phyloP scores from a whole-genome alignment of 2,888 invertebrate species.

The Drosophila histrio region DNA sequence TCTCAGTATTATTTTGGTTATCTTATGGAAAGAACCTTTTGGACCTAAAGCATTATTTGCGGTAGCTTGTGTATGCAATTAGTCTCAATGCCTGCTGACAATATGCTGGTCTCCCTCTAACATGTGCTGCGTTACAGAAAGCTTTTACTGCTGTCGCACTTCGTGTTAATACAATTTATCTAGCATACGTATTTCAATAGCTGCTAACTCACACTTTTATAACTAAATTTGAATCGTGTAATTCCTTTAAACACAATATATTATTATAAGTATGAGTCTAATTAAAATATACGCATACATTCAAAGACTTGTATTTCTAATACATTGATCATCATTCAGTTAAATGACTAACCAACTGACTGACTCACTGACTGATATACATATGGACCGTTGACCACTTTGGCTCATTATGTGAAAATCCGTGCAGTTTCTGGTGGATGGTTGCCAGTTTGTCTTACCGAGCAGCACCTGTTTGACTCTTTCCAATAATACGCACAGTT shows the following conservation, averaged over 20 bases:
- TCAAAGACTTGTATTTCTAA: background rate
- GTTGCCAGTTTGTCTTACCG: conserved; percentile 25
- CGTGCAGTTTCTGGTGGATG: background rate
- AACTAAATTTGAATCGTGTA: background rate
- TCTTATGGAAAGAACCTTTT: background rate
- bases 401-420: conserved; percentile 19
- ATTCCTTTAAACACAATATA: background rate
- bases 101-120: background rate
- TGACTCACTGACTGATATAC: background rate
- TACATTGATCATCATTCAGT: background rate
- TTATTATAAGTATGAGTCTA: background rate
- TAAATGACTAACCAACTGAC: background rate
- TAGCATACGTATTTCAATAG: too few species aligned
- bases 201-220: too few species aligned
- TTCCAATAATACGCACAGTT: conserved; percentile 39
- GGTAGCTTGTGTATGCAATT: background rate
- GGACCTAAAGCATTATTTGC: too few species aligned
- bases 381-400: background rate
- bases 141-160: background rate
- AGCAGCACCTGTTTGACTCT: conserved; percentile 56
- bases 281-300: background rate
- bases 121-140: background rate
- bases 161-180: too few species aligned
- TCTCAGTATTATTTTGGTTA: background rate
- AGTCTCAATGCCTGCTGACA: background rate